Evolutionary conservation across 2,113 vertebrate species (phyloP).

Genomic region (Cranoglanis bouderius): DNA sequence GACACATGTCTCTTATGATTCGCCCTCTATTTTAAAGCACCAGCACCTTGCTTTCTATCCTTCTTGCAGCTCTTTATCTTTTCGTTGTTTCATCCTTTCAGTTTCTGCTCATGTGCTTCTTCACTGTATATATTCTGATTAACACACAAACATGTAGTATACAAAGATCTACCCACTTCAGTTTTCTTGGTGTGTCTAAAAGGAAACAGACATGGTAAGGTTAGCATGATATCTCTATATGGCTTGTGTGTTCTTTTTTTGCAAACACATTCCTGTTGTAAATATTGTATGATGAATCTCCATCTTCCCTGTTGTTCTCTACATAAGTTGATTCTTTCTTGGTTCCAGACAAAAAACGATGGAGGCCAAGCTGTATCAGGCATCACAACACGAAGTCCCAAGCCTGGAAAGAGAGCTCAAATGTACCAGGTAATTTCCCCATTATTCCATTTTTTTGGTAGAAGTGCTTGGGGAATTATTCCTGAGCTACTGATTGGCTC

Average conservation of each 20-base stretch:
- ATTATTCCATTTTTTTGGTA: not conserved
- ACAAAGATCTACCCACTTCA: not conserved
- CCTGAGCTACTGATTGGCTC: not conserved
- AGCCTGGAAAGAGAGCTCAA: slow-evolving; percentile 45
- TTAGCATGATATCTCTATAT: not conserved
- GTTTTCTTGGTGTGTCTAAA: not conserved
- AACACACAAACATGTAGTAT: not conserved
- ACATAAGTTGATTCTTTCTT: not conserved
- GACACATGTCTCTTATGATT: not conserved
- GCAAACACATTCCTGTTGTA: not conserved
- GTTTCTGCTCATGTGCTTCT: not conserved
- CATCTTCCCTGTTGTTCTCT: not conserved
- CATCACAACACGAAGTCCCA: slow-evolving; percentile 55
- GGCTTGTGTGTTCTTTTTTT: not conserved
- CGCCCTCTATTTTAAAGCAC: not conserved
- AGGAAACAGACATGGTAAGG: not conserved
- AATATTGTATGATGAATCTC: not conserved
- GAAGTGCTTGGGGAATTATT: not conserved
- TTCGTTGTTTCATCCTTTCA: slow-evolving; percentile 13
- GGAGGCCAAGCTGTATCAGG: not conserved
- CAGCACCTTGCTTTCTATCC: not conserved
- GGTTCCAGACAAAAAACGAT: slow-evolving; percentile 58
- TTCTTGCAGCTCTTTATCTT: slow-evolving; percentile 1
- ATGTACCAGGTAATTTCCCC: slow-evolving; percentile 63
- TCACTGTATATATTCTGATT: not conserved